Evolutionary conservation across 2,888 invertebrate genomes (phyloP), one percentile per base, ranked within the genome.

Genomic region (Phyllotreta striolata): DNA sequence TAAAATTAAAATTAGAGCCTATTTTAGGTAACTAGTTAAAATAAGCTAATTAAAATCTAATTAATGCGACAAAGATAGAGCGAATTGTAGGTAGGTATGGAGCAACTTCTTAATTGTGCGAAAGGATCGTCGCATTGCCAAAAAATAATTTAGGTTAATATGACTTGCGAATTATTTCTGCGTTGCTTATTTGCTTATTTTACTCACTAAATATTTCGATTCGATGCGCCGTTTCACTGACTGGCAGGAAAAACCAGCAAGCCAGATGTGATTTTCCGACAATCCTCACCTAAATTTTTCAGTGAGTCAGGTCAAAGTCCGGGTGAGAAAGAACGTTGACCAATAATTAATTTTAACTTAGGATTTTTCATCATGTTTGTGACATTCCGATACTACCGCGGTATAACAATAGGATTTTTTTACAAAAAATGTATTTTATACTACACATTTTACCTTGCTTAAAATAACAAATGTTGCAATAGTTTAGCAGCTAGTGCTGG

Each of bases 1-100:
- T 81, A 66, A 57, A 76, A 74, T 61, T 37, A 59, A 54, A n/a
- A 55, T 47, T 8, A 47, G 12, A 52, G 35, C 37, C 10, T 52
- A 51, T 56, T 0, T 13, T 41, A 41, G 10, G 41, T 41, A n/a
- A n/a, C n/a, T n/a, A n/a, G n/a, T n/a, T n/a, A n/a, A n/a, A n/a
- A n/a, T n/a, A n/a, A n/a, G n/a, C n/a, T n/a, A 24, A 24, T 24
- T 54, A 6, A 55, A 55, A 39, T 39, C 10, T 6, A 34, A 49
- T n/a, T 24, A 24, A 24, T 24, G 24, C 24, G 2, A 24, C 4
- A 24, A 24, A 24, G 24, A 4, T 24, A 3, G 4, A 24, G 24
- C 24, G 24, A 24, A 24, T 7, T 46, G 9, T 46, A 12, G 12
- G 46, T 12, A 24, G 24, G 24, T 24, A 24, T 24, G 24, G 24